Evolutionary conservation across 2,797 vertebrate species (phyloP).

Genomic region (Tragelaphus oryx): DNA sequence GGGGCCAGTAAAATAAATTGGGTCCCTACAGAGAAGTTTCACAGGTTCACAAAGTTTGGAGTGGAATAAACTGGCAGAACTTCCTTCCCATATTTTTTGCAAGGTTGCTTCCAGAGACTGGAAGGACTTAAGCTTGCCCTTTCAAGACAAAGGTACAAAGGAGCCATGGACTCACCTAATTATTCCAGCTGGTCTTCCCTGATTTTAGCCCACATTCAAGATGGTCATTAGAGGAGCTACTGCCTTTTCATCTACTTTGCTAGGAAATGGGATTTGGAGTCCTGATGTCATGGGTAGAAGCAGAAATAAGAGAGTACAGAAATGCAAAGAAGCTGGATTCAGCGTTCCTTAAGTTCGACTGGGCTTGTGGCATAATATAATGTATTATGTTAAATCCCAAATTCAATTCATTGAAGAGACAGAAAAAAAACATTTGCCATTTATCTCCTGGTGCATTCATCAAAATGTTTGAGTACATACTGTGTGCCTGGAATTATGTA

Average conservation of each 20-base stretch:
- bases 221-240: neutral
- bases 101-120: neutral
- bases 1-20: neutral
- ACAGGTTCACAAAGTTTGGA: neutral
- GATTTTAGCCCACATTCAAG: neutral
- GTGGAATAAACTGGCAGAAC: neutral
- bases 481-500: neutral
- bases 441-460: neutral
- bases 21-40: neutral
- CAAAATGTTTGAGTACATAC: neutral
- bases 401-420: neutral
- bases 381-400: neutral
- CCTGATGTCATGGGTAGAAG: neutral
- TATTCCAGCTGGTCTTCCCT: neutral
- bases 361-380: neutral
- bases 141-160: neutral
- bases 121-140: neutral
- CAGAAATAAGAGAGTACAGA: neutral
- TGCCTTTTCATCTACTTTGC: neutral
- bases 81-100: neutral
- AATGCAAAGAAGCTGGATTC: neutral
- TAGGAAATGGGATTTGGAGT: neutral
- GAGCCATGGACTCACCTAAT: neutral
- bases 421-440: neutral
- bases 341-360: rapidly evolving